A percentile compares a stretch with the other conserved stretches of the same genome.
Evolutionary conservation across 2,113 vertebrate species (phyloP).

Genomic region (Anguilla japonica): DNA sequence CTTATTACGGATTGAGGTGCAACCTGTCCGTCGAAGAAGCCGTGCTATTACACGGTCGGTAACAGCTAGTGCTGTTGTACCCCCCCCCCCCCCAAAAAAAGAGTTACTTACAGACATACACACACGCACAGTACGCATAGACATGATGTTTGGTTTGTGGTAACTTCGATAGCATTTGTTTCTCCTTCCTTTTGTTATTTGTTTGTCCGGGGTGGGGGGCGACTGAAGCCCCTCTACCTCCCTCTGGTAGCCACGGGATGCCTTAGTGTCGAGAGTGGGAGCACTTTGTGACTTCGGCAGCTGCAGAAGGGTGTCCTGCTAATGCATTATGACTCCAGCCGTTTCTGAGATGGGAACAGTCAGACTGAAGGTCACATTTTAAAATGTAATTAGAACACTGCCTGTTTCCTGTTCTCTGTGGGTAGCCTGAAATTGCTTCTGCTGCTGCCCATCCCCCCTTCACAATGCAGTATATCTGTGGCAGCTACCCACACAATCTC

Average conservation of each 20-base stretch:
- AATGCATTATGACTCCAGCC: background rate
- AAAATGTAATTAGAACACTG: constrained; percentile 11
- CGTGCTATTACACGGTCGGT: background rate
- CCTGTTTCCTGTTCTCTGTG: constrained; percentile 1
- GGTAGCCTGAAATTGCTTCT: constrained; percentile 4
- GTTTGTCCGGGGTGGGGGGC: background rate
- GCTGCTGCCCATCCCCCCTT: background rate
- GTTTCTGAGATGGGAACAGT: background rate
- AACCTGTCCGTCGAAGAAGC: background rate
- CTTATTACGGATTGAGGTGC: background rate
- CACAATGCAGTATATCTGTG: background rate
- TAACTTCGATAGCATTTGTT: too few species aligned
- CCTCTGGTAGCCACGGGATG: background rate
- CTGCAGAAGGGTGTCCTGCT: background rate
- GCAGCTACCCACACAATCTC: background rate
- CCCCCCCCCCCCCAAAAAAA: too few species aligned
- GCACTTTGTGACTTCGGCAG: background rate
- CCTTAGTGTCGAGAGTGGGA: background rate
- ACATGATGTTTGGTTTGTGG: too few species aligned
- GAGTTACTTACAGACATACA: too few species aligned
- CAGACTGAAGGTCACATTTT: constrained; percentile 2
- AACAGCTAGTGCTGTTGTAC: background rate
- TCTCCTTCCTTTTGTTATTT: background rate
- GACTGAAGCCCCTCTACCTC: background rate
- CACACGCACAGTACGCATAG: too few species aligned